Evolutionary conservation across 2,113 vertebrate species (phyloP).

Genomic region (Typhlomys cinereus): DNA sequence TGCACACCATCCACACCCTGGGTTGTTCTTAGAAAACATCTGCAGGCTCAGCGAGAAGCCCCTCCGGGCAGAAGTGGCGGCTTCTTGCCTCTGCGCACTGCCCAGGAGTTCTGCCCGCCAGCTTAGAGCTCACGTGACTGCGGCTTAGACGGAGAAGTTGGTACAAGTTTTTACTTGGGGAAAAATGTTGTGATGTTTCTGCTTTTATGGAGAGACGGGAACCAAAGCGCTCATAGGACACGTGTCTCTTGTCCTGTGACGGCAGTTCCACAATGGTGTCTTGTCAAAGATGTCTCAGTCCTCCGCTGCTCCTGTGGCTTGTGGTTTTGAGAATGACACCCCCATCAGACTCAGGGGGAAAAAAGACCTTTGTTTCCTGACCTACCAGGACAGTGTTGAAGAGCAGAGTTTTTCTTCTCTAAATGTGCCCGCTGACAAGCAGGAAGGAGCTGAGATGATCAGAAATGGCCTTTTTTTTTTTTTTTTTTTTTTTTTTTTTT

Average conservation of each 20-base stretch:
- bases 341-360: background rate
- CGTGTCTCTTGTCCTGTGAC: background rate
- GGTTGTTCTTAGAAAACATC: background rate
- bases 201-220: background rate
- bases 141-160: background rate
- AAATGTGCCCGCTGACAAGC: no score
- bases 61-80: background rate
- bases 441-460: background rate
- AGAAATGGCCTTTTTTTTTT: background rate
- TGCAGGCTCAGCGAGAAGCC: accelerated
- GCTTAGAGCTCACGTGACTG: background rate
- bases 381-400: background rate
- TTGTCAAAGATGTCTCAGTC: background rate
- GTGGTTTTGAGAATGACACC: background rate
- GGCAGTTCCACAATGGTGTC: background rate
- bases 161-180: background rate
- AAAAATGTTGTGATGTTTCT: background rate
- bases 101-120: background rate
- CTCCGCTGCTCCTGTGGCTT: background rate
- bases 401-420: background rate
- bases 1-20: background rate
- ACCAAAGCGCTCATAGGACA: accelerated
- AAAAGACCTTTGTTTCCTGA: background rate
- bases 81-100: background rate
- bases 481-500: no score